Evolutionary conservation across 35 echinoderm and acorn worm species (phyloP).

Genomic region (Acanthaster planci): DNA sequence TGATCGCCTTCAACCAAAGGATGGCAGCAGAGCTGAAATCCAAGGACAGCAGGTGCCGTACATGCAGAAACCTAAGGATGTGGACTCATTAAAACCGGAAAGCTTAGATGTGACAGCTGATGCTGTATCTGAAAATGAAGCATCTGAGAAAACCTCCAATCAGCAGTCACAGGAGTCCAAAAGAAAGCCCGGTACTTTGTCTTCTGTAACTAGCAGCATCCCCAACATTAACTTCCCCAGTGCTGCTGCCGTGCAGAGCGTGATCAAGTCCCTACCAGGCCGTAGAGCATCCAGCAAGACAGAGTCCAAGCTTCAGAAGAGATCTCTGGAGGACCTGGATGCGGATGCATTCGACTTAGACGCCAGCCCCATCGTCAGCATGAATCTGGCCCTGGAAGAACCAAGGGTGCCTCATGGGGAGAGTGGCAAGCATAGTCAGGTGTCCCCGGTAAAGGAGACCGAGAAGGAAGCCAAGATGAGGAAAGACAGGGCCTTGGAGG

Average conservation of each 20-base stretch:
- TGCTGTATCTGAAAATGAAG: neutral
- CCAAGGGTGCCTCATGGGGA: neutral
- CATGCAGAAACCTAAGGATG: neutral
- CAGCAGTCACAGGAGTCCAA: neutral
- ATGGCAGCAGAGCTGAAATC: too few relatives aligned
- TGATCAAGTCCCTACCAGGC: constrained; percentile 1
- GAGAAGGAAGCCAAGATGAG: neutral
- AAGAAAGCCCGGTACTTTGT: too few relatives aligned
- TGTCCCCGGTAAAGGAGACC: neutral
- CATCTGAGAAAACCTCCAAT: neutral
- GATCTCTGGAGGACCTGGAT: neutral
- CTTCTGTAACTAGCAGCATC: neutral
- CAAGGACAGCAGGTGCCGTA: too few relatives aligned
- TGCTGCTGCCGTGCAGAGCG: neutral
- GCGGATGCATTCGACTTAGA: neutral
- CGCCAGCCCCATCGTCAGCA: neutral
- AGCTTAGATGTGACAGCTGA: neutral
- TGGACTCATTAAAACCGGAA: neutral
- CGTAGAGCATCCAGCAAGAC: neutral
- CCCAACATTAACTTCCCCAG: neutral
- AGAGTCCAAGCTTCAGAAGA: neutral
- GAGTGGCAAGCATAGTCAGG: neutral
- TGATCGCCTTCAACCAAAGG: neutral
- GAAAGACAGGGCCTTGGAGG: neutral
- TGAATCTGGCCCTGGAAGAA: neutral